phyloP scores from a whole-genome alignment of 2,113 vertebrate genomes.

The Pseudorhombus dupliciocellatus region DNA sequence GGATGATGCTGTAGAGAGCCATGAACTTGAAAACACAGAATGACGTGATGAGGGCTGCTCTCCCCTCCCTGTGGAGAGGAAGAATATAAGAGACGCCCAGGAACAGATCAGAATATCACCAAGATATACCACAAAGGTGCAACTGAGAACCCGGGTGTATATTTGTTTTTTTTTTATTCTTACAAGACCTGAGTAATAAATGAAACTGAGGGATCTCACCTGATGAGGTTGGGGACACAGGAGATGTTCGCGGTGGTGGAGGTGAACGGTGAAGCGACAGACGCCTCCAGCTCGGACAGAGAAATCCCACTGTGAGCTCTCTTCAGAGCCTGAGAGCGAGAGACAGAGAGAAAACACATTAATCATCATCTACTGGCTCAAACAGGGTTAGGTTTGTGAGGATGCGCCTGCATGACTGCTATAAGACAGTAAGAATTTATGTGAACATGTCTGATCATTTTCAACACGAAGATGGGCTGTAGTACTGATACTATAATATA shows the following conservation, averaged over 20 bases:
- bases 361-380: background rate
- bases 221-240: conserved; percentile 96
- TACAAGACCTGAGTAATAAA: background rate
- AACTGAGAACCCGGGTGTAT: background rate
- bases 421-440: no score
- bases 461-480: background rate
- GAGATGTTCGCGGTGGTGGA: conserved; percentile 93
- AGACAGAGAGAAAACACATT: background rate
- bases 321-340: conserved; percentile 89
- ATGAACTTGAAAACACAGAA: conserved; percentile 99
- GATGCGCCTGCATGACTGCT: no score
- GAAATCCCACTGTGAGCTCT: conserved; percentile 96
- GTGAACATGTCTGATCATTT: background rate
- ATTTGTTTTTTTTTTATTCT: background rate
- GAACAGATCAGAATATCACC: background rate
- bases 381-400: background rate
- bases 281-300: conserved; percentile 96
- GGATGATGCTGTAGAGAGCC: conserved; percentile 98
- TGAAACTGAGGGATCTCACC: conserved; percentile 73
- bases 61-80: conserved; percentile 87
- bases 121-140: background rate
- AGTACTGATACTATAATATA: background rate
- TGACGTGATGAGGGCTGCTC: conserved; percentile 95
- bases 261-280: conserved; percentile 97
- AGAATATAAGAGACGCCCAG: background rate